Evolutionary conservation across 2,113 vertebrate genomes (phyloP).

Genomic region (Elephantulus edwardii): DNA sequence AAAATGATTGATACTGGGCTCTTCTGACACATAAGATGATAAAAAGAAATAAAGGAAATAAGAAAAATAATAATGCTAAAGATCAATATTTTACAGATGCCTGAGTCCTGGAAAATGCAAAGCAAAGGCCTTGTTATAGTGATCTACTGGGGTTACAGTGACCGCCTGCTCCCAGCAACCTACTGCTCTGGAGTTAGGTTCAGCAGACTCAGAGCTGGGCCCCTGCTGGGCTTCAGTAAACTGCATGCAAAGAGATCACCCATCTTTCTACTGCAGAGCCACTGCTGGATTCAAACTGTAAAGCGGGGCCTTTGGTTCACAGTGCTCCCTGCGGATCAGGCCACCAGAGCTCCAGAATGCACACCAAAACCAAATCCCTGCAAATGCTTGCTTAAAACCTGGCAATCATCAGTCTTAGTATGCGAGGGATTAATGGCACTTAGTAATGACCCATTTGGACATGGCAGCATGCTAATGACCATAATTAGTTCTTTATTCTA

Average conservation of each 20-base stretch:
- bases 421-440: neutral
- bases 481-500: neutral
- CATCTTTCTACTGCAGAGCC: too few species aligned
- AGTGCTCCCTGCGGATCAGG: too few species aligned
- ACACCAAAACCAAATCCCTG: neutral
- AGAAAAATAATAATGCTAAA: constrained; percentile 19
- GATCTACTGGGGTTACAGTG: neutral
- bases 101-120: neutral
- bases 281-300: too few species aligned
- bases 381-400: neutral
- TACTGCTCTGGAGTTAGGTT: too few species aligned
- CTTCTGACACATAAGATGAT: neutral
- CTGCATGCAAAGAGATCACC: too few species aligned
- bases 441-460: neutral
- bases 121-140: constrained; percentile 8
- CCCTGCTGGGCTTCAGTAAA: too few species aligned
- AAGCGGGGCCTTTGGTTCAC: too few species aligned
- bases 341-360: constrained; percentile 7
- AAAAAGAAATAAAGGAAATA: constrained; percentile 12
- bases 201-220: too few species aligned
- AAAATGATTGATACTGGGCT: constrained; percentile 28
- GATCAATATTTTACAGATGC: constrained; percentile 44
- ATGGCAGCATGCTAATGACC: neutral
- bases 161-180: too few species aligned
- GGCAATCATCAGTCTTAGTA: neutral